Evolutionary conservation across 2,888 invertebrate genomes (phyloP).

Genomic region (Acleris holmiana): DNA sequence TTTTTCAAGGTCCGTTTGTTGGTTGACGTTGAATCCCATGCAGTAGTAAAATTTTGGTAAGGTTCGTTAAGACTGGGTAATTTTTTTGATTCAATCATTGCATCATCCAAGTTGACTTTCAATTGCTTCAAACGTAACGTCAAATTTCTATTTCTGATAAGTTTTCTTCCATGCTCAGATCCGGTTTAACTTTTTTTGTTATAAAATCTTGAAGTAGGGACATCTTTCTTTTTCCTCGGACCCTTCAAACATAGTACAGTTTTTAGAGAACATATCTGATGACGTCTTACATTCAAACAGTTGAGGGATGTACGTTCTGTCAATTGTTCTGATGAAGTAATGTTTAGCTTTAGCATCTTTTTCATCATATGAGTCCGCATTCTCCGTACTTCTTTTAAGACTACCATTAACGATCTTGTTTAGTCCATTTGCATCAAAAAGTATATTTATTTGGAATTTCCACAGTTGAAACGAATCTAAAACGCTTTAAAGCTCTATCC

Average conservation of each 20-base stretch:
- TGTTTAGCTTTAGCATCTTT: background rate
- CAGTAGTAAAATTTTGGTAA: no score
- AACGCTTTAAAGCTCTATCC: background rate
- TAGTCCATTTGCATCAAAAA: background rate
- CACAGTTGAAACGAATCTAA: background rate
- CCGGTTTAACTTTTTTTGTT: background rate
- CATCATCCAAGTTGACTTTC: background rate
- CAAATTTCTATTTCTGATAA: background rate
- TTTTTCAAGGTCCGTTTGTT: no score
- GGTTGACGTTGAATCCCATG: no score
- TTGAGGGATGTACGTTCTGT: background rate
- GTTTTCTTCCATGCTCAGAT: background rate
- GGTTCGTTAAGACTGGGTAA: background rate
- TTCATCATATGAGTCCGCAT: background rate
- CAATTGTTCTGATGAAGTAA: background rate
- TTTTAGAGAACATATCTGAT: background rate
- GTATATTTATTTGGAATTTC: background rate
- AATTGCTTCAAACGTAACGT: background rate
- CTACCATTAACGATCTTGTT: background rate
- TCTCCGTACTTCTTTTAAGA: background rate
- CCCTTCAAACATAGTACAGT: background rate
- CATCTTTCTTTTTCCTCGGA: background rate
- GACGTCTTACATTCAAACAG: background rate
- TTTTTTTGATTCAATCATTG: background rate
- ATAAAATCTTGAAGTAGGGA: background rate